phyloP scores from a whole-genome alignment of 2,888 invertebrate genomes.

The Rhingia campestris region DNA sequence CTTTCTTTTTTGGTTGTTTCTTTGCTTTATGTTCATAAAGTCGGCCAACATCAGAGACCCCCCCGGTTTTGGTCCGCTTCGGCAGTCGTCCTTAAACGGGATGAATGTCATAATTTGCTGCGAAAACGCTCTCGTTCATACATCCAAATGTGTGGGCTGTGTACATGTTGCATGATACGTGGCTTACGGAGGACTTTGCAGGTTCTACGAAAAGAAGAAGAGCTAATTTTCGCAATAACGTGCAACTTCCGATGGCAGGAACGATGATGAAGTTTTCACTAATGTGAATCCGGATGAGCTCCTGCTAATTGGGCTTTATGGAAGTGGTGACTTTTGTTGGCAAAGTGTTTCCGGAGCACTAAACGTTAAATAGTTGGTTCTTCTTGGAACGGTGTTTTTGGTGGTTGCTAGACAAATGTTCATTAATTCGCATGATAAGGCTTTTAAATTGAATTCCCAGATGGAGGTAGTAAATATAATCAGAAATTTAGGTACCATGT shows the following conservation, averaged over 20 bases:
- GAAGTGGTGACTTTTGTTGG: slow-evolving; percentile 56
- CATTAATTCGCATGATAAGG: no score
- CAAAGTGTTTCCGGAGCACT: slow-evolving; percentile 57
- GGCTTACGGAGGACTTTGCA: slow-evolving; percentile 19
- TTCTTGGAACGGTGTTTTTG: neutral
- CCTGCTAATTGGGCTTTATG: slow-evolving; percentile 62
- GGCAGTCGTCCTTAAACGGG: slow-evolving; percentile 33
- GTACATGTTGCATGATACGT: neutral
- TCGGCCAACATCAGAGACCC: neutral
- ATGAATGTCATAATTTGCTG: slow-evolving; percentile 68
- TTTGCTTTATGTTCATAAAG: neutral
- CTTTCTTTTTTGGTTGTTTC: slow-evolving; percentile 2
- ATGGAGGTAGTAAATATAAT: no score
- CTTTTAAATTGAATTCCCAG: no score
- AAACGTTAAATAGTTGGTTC: slow-evolving; percentile 4
- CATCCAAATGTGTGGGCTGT: neutral
- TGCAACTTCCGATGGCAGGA: slow-evolving; percentile 61
- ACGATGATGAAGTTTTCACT: slow-evolving; percentile 62
- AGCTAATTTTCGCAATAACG: slow-evolving; percentile 59
- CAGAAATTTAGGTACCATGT: no score
- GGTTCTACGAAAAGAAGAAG: slow-evolving; percentile 36
- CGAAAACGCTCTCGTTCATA: slow-evolving; percentile 52
- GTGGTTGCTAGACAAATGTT: no score
- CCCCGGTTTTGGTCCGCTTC: slow-evolving; percentile 34
- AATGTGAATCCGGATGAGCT: slow-evolving; percentile 65